These are phyloP conservation scores for Schizotus pectinicornis DNA, from an alignment of 2,888 invertebrate species.

Conservation along the genomic window DNA sequence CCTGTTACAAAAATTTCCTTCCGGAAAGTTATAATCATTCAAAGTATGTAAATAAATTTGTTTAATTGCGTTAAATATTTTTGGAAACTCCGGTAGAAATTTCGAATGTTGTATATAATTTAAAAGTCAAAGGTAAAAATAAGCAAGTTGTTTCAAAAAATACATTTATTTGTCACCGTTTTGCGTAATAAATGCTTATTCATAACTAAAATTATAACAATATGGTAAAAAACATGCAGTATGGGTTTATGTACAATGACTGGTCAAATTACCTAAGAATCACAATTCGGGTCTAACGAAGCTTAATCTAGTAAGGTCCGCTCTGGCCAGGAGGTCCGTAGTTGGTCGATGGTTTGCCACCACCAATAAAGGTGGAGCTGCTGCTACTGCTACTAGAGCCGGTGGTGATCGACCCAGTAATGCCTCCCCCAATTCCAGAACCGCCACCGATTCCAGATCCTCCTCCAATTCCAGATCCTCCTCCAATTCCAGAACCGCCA, in stretches of 20 bases:
- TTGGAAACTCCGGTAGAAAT: too few species aligned
- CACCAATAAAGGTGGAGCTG: conserved; percentile 33
- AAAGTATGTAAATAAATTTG: too few species aligned
- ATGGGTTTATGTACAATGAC: conserved; percentile 36
- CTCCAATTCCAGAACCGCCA: conserved; percentile 6
- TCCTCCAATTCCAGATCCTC: not conserved
- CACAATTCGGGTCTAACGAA: conserved; percentile 23
- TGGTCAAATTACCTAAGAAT: conserved; percentile 24
- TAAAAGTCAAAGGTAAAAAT: too few species aligned
- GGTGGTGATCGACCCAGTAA: conserved; percentile 34
- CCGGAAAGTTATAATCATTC: too few species aligned
- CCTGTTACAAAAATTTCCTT: too few species aligned
- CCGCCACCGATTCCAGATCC: conserved; percentile 29
- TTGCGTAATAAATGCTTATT: conserved; percentile 27
- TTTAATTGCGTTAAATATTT: too few species aligned
- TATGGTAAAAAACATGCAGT: conserved; percentile 22
- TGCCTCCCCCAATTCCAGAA: conserved; percentile 33
- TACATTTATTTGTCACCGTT: conserved; percentile 44
- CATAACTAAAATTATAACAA: conserved; percentile 16
- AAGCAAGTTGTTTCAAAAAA: conserved; percentile 13
- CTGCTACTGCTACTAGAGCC: conserved; percentile 45
- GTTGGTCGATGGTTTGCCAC: conserved; percentile 56
- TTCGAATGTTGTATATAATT: too few species aligned
- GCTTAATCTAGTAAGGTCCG: conserved; percentile 51
- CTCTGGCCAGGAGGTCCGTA: conserved; percentile 57